Conservation (phyloP, 2,888 invertebrate genomes). For the Trisateles emortualis region DNA sequence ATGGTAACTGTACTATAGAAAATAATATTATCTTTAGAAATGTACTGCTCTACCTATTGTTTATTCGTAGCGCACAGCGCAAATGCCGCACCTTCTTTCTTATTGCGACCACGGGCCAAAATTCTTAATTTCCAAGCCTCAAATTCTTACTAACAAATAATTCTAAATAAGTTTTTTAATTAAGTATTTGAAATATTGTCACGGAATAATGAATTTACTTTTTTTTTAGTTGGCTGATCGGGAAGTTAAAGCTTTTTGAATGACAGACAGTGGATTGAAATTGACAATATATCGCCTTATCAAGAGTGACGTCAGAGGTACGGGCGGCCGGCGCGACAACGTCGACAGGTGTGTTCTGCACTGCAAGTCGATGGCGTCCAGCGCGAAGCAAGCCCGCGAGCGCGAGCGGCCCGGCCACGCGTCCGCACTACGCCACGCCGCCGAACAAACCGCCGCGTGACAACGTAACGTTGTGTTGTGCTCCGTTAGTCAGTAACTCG, state of each 20-base stretch:
- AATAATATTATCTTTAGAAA: too few species aligned
- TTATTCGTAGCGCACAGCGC: too few species aligned
- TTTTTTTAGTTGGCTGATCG: not conserved
- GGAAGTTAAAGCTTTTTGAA: conserved; percentile 2
- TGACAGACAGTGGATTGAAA: not conserved
- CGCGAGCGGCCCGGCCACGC: conserved; percentile 32
- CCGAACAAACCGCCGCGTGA: conserved; percentile 20
- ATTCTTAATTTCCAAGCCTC: too few species aligned
- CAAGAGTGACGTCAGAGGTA: conserved; percentile 57
- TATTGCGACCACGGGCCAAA: too few species aligned
- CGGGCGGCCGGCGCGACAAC: conserved; percentile 13
- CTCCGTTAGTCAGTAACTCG: conserved; percentile 61
- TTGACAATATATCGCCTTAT: conserved; percentile 48
- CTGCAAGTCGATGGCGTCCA: not conserved
- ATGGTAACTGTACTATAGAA: too few species aligned
- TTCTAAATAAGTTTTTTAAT: too few species aligned
- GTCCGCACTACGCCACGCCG: conserved; percentile 28
- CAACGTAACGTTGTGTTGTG: conserved; percentile 13
- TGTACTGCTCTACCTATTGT: too few species aligned
- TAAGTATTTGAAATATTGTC: too few species aligned
- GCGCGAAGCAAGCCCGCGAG: conserved; percentile 22
- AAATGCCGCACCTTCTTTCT: too few species aligned
- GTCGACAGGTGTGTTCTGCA: conserved; percentile 42
- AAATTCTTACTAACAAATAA: too few species aligned
- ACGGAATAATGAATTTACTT: too few species aligned